Evolutionary conservation across 2,113 vertebrate species (phyloP), one percentile per base, ranked within the genome.

Genomic region (Pogonocichla stellata): DNA sequence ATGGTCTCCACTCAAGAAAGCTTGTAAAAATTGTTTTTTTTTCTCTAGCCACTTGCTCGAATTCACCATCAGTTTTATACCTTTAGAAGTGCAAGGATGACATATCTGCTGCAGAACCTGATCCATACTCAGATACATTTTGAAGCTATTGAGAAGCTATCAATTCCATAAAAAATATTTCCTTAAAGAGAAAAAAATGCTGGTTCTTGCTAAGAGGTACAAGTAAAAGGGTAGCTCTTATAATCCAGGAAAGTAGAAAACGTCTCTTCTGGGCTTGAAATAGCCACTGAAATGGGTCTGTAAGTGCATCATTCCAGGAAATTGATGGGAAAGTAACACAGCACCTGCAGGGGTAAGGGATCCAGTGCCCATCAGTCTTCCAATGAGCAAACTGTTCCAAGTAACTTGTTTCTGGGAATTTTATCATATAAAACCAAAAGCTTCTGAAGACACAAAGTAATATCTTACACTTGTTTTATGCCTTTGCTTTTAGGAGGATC

Each of bases 331-430:
- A 88, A 64, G 50, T 81, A 84, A 80, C 60, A 81, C 38, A 88
- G 45, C 43, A 83, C 31, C 60, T 82, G 18, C 24, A 88, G 71
- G n/a, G 11, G 15, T 57, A 43, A 2, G 2, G 62, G 58, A 50
- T 87, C 36, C 6, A 14, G 36, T 70, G 43, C 24, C 57, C 3
- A 2, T 74, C 80, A 83, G 65, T 83, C 75, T 91, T 90, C 69
- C 47, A 71, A 54, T 19, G 18, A 80, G n/a, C 45, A 73, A 86
- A 79, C 23, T 53, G 25, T 74, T 91, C 61, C 77, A 86, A 57
- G 40, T 80, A 88, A 86, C 29, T 57, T 75, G 48, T 90, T 92
- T 95, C 80, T 80, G 81, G 73, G 86, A 94, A 95, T 95, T 88
- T 88, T 94, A 62, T 75, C 14, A 72, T 51, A 29, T 72, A 71